Conservation (phyloP, 2,888 invertebrate genomes). For the Parapristionchus giblindavisi region DNA sequence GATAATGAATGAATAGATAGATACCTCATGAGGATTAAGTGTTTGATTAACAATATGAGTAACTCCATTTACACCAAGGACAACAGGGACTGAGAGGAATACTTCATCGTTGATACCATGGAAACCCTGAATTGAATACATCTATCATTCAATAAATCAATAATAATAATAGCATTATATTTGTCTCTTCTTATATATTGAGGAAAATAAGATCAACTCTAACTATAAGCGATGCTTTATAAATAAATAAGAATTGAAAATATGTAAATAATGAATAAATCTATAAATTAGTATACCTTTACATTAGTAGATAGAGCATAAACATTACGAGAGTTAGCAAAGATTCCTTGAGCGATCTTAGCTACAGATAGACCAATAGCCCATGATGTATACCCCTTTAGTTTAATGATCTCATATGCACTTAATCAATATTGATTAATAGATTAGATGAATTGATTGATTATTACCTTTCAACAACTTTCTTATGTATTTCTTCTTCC, state of each 20-base stretch:
- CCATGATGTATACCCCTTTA: slow-evolving; percentile 73
- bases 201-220: no score
- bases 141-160: no score
- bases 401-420: slow-evolving; percentile 75
- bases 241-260: no score
- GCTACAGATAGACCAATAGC: slow-evolving; percentile 72
- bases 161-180: no score
- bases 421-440: slow-evolving; percentile 70
- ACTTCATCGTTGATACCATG: slow-evolving; percentile 85
- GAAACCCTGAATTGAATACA: slow-evolving; percentile 81
- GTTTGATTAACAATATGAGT: slow-evolving; percentile 64
- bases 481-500: slow-evolving; percentile 79
- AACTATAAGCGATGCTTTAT: no score
- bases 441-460: not conserved
- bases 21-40: slow-evolving; percentile 56
- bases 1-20: not conserved
- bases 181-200: no score
- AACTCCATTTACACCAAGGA: slow-evolving; percentile 66
- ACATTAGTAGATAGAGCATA: slow-evolving; percentile 70
- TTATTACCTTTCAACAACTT: slow-evolving; percentile 80
- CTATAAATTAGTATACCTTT: no score
- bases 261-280: no score
- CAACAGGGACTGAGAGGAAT: slow-evolving; percentile 82
- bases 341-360: slow-evolving; percentile 69
- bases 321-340: slow-evolving; percentile 70